Percentiles rank a stretch among this genome's conserved stretches.
These are phyloP conservation scores for Phymorhynchus buccinoides DNA, from an alignment of 1,140 invertebrate genomes.

Conservation along the genomic window DNA sequence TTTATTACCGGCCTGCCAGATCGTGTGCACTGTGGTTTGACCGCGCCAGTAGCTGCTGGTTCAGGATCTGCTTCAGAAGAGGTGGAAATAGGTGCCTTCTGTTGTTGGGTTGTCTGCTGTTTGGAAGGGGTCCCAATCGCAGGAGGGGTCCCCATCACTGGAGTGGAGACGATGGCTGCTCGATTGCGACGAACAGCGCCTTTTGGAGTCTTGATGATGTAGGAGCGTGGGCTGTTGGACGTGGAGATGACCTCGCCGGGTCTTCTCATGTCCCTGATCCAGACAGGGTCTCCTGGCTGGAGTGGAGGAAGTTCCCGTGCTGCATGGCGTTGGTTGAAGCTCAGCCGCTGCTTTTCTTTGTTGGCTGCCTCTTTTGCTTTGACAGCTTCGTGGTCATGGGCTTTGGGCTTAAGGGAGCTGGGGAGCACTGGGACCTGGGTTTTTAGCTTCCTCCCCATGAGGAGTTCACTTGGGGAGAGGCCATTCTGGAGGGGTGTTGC, in stretches of 20 bases:
- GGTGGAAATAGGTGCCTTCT: not conserved
- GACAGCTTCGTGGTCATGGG: not conserved
- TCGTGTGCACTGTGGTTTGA: too few species aligned
- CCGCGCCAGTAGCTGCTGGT: too few species aligned
- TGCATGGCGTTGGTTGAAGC: constrained; percentile 31
- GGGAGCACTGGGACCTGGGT: constrained; percentile 25
- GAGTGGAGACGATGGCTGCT: constrained; percentile 13
- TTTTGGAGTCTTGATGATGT: constrained; percentile 20
- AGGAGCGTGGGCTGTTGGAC: constrained; percentile 24
- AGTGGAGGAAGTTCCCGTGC: constrained; percentile 5
- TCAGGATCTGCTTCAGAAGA: too few species aligned
- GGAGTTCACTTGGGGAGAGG: constrained; percentile 42
- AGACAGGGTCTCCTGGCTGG: constrained; percentile 23
- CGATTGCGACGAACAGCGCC: constrained; percentile 28
- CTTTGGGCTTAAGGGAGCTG: constrained; percentile 1
- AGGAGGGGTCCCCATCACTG: too few species aligned
- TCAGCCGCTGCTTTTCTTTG: constrained; percentile 1
- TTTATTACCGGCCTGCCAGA: too few species aligned
- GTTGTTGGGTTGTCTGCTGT: not conserved
- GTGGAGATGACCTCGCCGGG: not conserved
- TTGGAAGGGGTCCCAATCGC: not conserved
- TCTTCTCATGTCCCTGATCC: constrained; percentile 20
- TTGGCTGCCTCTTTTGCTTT: not conserved
- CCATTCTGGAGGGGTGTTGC: constrained; percentile 42
- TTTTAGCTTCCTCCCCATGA: constrained; percentile 49